Evolutionary conservation across 2,888 invertebrate species (phyloP).

Genomic region (Euzetes globulus): DNA sequence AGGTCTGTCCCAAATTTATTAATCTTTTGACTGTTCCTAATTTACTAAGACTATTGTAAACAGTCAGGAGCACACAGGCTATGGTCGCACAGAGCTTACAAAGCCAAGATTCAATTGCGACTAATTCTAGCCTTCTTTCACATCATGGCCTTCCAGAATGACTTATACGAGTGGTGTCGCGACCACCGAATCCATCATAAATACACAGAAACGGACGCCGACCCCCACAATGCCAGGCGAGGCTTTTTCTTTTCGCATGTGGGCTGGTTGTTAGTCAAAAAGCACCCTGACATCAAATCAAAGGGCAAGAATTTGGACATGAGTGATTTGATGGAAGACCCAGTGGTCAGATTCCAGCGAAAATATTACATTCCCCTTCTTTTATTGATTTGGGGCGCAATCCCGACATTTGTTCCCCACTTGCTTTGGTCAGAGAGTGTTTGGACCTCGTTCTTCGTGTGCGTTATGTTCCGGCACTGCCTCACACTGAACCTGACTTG

Average conservation of each 20-base stretch:
- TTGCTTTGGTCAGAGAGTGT: constrained; percentile 50
- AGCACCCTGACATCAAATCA: constrained; percentile 51
- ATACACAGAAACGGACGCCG: constrained; percentile 48
- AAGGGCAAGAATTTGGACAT: constrained; percentile 51
- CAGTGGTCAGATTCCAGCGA: constrained; percentile 50
- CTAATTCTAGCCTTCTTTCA: constrained; percentile 69
- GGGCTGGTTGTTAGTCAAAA: constrained; percentile 52
- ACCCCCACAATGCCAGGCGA: constrained; percentile 47
- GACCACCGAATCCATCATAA: constrained; percentile 49
- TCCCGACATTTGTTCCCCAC: constrained; percentile 51
- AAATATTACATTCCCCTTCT: constrained; percentile 49
- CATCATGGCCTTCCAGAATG: constrained; percentile 64
- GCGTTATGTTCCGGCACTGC: constrained; percentile 49
- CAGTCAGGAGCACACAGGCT: constrained; percentile 72
- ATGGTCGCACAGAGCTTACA: constrained; percentile 86
- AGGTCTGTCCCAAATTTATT: neutral
- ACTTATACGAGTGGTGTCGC: constrained; percentile 48
- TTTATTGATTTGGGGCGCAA: constrained; percentile 48
- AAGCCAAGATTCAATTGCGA: constrained; percentile 71
- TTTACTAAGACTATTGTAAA: neutral
- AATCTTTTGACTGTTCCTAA: no score
- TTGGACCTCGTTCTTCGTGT: constrained; percentile 47
- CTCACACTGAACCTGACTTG: constrained; percentile 51
- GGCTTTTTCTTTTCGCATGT: constrained; percentile 54
- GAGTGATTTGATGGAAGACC: constrained; percentile 50